Percentiles rank a stretch among this genome's conserved stretches.
Conservation (phyloP, 2,113 vertebrate species). For the Dasyurus viverrinus region DNA sequence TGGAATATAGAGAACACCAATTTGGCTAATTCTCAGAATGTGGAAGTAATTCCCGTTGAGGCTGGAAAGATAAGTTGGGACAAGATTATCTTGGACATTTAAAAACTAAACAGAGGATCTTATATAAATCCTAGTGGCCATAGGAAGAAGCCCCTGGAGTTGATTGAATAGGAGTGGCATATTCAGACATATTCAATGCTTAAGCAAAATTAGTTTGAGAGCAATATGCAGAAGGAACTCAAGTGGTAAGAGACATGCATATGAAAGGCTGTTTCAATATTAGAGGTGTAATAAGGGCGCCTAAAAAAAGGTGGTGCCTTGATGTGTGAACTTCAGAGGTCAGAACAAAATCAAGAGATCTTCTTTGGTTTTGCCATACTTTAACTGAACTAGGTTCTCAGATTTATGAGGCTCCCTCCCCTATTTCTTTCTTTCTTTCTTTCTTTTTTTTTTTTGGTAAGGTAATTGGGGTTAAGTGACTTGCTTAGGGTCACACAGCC, state of each 20-base stretch:
- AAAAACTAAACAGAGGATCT: neutral
- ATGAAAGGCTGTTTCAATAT: no score
- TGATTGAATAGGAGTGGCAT: neutral
- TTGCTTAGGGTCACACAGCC: no score
- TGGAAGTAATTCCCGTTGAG: neutral
- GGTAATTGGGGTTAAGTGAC: no score
- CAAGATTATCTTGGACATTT: neutral
- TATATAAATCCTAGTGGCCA: neutral
- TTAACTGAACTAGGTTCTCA: neutral
- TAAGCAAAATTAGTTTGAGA: neutral
- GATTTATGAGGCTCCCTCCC: neutral
- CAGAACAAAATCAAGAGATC: neutral
- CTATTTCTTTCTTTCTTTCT: no score
- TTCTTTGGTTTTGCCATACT: neutral
- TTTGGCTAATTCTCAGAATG: neutral
- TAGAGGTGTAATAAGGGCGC: no score
- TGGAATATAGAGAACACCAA: neutral
- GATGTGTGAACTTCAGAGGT: neutral
- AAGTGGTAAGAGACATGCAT: no score
- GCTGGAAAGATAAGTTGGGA: neutral
- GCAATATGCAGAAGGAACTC: neutral
- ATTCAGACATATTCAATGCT: neutral
- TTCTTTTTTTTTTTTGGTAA: no score
- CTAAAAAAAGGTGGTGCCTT: no score
- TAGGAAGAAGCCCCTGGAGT: neutral